Evolutionary conservation across 2,797 vertebrate genomes (phyloP), one percentile per base, ranked within the genome.

Genomic region (Propithecus perrieri): DNA sequence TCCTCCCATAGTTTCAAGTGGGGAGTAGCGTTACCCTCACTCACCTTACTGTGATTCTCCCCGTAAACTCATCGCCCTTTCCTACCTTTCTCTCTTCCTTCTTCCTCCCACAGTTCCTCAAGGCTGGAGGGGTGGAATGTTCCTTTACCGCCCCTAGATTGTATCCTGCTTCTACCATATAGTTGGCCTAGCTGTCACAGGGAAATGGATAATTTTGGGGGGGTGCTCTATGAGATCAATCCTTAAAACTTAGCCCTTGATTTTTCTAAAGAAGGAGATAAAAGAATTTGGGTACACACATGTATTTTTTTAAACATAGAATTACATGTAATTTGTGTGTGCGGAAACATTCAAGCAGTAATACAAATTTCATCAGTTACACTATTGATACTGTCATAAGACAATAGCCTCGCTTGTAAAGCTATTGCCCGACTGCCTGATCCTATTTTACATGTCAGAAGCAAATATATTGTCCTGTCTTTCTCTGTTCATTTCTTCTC

Each of bases 401-500:
- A 71, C 10, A 81, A 41, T 59, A 83, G 5, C 28, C 17, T 83
- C 38, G 8, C 15, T 81, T 91, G 8, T 79, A 75, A 43, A 84
- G 17, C 57, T 94, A n/a, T 85, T 95, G 57, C 18, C 22, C 24
- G 79, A 59, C 24, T 93, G 17, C 67, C 65, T 33, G n/a, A 88
- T 80, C 17, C 26, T 96, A 80, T 91, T 85, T 81, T 75, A 24
- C 41, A 67, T 78, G 9, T 89, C 59, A 93, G 26, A 94, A 94
- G 12, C 2, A 26, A 89, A 86, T 83, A 80, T 61, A 80, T 61
- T 97, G 7, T 15, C 38, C n/a, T 78, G 2, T 61, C 30, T 76
- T 93, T 95, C 65, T 92, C 13, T 85, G 71, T 92, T 75, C 15
- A 65, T 69, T 92, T 89, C 53, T 92, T 65, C 55, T 90, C 28